A percentile compares a stretch with the other conserved stretches of the same genome.
These are phyloP conservation scores for Diadegma fenestrale DNA, from an alignment of 2,888 invertebrate species.

Conservation along the genomic window DNA sequence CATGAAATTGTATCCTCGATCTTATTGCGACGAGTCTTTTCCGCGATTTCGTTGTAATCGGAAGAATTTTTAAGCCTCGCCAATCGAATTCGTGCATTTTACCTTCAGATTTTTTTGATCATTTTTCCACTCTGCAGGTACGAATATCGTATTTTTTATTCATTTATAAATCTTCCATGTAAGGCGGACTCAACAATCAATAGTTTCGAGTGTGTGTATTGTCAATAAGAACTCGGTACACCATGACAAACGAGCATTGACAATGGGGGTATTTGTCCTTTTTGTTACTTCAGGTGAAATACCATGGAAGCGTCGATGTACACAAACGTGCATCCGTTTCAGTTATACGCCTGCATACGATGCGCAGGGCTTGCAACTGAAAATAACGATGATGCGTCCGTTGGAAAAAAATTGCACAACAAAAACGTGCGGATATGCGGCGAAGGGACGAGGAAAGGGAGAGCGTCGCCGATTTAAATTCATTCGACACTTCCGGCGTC, in stretches of 20 bases:
- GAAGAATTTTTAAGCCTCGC: neutral
- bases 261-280: constrained; percentile 6
- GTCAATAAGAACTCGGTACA: constrained; percentile 10
- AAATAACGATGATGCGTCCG: constrained; percentile 13
- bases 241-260: constrained; percentile 44
- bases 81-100: neutral
- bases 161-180: neutral
- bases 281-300: constrained; percentile 8
- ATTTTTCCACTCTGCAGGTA: no score
- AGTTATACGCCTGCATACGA: neutral
- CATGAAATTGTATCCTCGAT: neutral
- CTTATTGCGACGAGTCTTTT: no score
- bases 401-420: constrained; percentile 10
- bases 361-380: neutral
- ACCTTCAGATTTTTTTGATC: neutral
- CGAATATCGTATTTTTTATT: no score
- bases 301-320: constrained; percentile 20
- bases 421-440: constrained; percentile 34
- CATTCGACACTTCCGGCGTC: constrained; percentile 60
- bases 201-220: neutral
- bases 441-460: neutral
- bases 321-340: constrained; percentile 47
- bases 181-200: neutral
- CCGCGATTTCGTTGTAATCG: neutral
- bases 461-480: constrained; percentile 51